Conservation (phyloP, 2,797 vertebrate genomes). For the Austrolebias charrua region DNA sequence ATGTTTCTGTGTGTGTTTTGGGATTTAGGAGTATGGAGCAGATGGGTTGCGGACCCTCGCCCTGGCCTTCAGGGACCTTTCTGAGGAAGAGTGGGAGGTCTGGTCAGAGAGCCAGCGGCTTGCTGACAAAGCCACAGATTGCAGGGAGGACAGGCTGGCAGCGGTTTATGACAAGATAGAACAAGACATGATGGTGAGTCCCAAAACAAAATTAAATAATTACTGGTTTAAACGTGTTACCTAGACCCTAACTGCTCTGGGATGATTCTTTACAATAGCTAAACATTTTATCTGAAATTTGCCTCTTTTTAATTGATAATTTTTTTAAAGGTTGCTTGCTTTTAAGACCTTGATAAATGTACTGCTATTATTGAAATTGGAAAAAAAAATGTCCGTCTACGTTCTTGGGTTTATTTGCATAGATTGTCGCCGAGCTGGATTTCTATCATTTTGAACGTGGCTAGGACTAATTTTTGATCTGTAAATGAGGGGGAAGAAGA, state of each 20-base stretch:
- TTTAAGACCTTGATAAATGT: not conserved
- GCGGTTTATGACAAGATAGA: slow-evolving; percentile 89
- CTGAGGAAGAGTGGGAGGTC: slow-evolving; percentile 84
- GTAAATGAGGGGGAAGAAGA: too few relatives aligned
- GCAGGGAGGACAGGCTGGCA: slow-evolving; percentile 86
- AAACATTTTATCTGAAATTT: not conserved
- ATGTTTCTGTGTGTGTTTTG: slow-evolving; percentile 15
- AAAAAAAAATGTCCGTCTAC: not conserved
- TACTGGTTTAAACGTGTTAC: not conserved
- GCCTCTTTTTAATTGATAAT: not conserved
- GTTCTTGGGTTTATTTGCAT: not conserved
- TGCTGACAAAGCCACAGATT: slow-evolving; percentile 78
- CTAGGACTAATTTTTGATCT: too few relatives aligned
- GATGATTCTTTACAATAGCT: not conserved
- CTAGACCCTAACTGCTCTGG: not conserved
- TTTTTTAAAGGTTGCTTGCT: not conserved
- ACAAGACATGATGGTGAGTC: slow-evolving; percentile 88
- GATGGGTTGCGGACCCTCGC: slow-evolving; percentile 90
- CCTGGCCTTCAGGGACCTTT: slow-evolving; percentile 88
- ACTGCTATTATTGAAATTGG: not conserved
- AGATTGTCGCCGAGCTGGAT: too few relatives aligned
- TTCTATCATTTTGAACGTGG: too few relatives aligned
- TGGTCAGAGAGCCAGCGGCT: slow-evolving; percentile 82
- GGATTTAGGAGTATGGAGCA: slow-evolving; percentile 84
- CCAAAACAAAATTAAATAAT: not conserved